Conservation (phyloP, 2,888 invertebrate species). For the Brenthis hecate region DNA sequence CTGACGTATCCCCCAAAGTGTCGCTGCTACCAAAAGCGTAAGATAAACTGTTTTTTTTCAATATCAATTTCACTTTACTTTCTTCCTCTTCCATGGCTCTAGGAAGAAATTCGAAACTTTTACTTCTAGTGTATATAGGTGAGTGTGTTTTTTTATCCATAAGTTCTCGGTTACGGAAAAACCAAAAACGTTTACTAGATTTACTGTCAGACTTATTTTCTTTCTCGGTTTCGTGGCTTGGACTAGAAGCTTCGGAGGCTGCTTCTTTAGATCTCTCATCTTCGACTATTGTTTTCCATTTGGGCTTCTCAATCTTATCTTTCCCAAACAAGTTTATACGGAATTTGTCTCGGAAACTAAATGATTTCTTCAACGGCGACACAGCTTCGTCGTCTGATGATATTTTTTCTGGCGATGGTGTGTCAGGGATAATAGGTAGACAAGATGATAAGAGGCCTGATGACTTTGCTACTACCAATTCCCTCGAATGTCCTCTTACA, state of each 20-base stretch:
- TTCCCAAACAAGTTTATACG: constrained; percentile 67
- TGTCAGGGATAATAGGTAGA: constrained; percentile 60
- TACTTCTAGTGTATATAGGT: constrained; percentile 68
- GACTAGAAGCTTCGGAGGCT: constrained; percentile 11
- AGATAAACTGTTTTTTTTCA: constrained; percentile 58
- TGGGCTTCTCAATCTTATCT: constrained; percentile 56
- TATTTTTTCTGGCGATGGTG: constrained; percentile 51
- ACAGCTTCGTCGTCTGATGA: constrained; percentile 58
- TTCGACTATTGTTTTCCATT: constrained; percentile 61
- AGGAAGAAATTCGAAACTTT: constrained; percentile 75
- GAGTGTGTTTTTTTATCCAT: constrained; percentile 52
- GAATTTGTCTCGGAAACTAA: constrained; percentile 72
- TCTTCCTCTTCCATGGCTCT: constrained; percentile 61
- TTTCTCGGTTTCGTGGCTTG: constrained; percentile 47
- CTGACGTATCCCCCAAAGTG: constrained; percentile 63
- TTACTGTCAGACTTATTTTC: constrained; percentile 63
- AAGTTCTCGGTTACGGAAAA: constrained; percentile 66
- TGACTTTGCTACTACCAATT: constrained; percentile 74
- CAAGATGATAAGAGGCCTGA: constrained; percentile 67
- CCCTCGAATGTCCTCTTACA: constrained; percentile 59
- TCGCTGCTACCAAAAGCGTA: constrained; percentile 64
- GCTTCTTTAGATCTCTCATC: constrained; percentile 47
- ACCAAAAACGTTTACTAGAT: constrained; percentile 70
- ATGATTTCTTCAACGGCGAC: constrained; percentile 69
- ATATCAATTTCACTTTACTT: constrained; percentile 41